phyloP scores from a whole-genome alignment of 2,888 invertebrate genomes.

The Melanargia galathea region DNA sequence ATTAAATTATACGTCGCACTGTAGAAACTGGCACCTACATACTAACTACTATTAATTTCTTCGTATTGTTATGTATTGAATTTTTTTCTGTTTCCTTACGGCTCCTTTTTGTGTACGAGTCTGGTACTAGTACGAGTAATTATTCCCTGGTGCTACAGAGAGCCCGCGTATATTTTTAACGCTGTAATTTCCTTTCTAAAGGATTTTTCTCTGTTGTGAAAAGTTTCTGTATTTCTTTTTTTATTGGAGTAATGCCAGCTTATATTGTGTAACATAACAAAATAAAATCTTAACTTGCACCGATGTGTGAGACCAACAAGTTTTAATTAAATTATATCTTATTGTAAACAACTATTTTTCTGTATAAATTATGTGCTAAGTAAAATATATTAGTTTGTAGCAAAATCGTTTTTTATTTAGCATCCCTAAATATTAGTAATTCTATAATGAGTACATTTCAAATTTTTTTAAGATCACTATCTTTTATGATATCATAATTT shows the following conservation, averaged over 20 bases:
- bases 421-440: background rate
- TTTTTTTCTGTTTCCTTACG: background rate
- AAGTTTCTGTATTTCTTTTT: background rate
- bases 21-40: conserved; percentile 3
- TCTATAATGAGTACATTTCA: conserved; percentile 24
- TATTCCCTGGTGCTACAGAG: background rate
- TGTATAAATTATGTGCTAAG: conserved; percentile 29
- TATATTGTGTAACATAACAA: background rate
- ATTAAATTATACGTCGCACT: background rate
- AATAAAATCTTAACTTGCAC: conserved; percentile 1
- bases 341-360: conserved; percentile 11
- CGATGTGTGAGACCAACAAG: background rate
- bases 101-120: background rate
- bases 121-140: background rate
- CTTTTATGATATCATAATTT: conserved; percentile 84
- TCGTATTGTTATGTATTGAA: background rate
- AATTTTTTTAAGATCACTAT: conserved; percentile 83
- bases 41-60: background rate
- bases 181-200: background rate
- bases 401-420: conserved; percentile 15
- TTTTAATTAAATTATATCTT: conserved; percentile 2
- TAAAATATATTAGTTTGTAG: conserved; percentile 35
- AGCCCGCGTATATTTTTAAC: background rate
- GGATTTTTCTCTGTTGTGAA: background rate
- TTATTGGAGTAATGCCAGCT: background rate